Percentiles rank a stretch among this genome's conserved stretches.
Evolutionary conservation across 1,140 invertebrate species (phyloP).

Genomic region (Plutomurus gul): DNA sequence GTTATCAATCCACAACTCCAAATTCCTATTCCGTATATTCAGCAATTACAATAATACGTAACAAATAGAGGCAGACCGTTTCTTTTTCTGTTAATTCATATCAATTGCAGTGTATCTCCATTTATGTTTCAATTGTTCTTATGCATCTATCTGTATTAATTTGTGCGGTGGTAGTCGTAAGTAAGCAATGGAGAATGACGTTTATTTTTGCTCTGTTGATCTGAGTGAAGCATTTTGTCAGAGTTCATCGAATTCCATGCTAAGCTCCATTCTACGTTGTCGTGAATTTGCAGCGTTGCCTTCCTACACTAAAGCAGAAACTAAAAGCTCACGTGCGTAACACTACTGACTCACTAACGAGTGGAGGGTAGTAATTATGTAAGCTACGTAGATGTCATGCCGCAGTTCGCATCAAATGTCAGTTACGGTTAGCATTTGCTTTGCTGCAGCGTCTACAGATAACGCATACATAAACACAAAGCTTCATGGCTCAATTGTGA

Average conservation of each 20-base stretch:
- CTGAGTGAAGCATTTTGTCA: neutral
- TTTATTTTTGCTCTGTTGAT: slow-evolving; percentile 14
- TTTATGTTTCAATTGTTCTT: neutral
- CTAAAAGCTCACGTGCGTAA: slow-evolving; percentile 10
- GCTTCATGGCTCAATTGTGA: neutral
- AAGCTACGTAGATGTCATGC: neutral
- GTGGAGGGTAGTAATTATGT: neutral
- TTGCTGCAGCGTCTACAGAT: neutral
- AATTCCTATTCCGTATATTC: neutral
- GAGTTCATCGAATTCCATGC: slow-evolving; percentile 15
- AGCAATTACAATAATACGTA: no score
- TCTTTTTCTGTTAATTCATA: neutral
- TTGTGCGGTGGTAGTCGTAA: neutral
- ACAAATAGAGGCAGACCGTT: neutral
- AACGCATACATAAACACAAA: no score
- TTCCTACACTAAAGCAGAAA: neutral
- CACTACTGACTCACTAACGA: neutral
- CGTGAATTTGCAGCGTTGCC: neutral
- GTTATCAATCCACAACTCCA: neutral
- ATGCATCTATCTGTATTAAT: neutral
- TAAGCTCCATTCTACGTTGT: neutral
- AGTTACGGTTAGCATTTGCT: neutral
- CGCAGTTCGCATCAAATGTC: no score
- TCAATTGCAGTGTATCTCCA: neutral
- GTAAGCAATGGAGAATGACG: neutral